Evolutionary conservation across 2,888 invertebrate species (phyloP), one percentile per base, ranked within the genome.

Genomic region (Lasioglossum vierecki): DNA sequence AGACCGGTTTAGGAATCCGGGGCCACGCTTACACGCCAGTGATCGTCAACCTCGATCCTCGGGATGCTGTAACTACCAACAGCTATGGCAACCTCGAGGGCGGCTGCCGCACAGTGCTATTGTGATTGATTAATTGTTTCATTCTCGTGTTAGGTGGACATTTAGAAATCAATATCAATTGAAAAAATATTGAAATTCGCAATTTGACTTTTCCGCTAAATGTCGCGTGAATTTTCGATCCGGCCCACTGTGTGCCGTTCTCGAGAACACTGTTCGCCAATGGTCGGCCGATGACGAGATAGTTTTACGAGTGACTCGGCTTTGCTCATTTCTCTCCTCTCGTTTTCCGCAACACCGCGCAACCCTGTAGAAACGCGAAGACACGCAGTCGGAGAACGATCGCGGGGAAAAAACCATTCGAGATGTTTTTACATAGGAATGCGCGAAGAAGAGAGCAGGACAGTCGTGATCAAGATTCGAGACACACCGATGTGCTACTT

Each of bases 1-100:
- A 90, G 93, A 94, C 94, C 94, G 94, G 94, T 94, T 94, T 94
- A 93, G 93, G 94, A 94, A 94, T 94, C 94, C 94, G 92, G 94
- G 92, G 94, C 94, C 94, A 94, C 94, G 94, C 94, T 94, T 94
- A 94, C 92, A 74, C 81, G 86, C 83, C 94, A 94, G 94, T 91
- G 94, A 80, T 87, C 93, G 88, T 93, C 94, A 94, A 94, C 93
- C 82, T 86, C 72, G 26, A 35, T 13, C 70, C 3, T 49, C 57
- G 15, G 9, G 68, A 9, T 46, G 35, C n/a, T 46, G 15, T 35
- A 30, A 22, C 63, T 39, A 18, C n/a, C 30, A 2, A 35, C 63
- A 35, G 18, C 35, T 4, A 18, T 8, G 30, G 6, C 63, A 15
- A 30, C 8, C 63, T 6, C 5, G 18, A 1, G 6, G 1, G 13